Percentiles rank a stretch among this genome's conserved stretches.
phyloP scores from a whole-genome alignment of 2,888 invertebrate species.

The Horisme vitalbata region DNA sequence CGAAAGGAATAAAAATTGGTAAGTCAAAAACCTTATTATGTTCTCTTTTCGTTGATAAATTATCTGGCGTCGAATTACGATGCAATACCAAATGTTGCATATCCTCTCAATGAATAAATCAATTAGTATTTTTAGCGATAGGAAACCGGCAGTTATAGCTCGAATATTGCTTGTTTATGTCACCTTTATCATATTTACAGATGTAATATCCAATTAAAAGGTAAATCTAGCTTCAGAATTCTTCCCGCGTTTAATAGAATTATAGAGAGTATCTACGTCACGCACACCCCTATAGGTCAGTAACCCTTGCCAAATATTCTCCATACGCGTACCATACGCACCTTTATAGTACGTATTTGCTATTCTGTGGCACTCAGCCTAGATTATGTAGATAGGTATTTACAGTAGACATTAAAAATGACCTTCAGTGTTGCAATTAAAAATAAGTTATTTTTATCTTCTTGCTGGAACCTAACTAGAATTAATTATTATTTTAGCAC shows the following conservation, averaged over 20 bases:
- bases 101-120: constrained; percentile 28
- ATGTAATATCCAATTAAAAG: background rate
- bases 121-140: constrained; percentile 23
- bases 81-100: constrained; percentile 16
- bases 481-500: no score
- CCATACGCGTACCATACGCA: background rate
- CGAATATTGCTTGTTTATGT: constrained; percentile 20
- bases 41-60: constrained; percentile 13
- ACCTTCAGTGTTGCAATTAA: no score
- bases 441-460: no score
- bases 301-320: constrained; percentile 10
- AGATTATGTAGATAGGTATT: no score
- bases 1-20: constrained; percentile 21
- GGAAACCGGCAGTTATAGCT: constrained; percentile 19
- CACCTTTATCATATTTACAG: constrained; percentile 6
- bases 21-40: constrained; percentile 22
- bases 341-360: no score
- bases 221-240: background rate
- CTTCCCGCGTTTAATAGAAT: constrained; percentile 25
- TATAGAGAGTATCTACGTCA: no score
- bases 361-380: no score
- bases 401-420: no score
- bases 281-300: constrained; percentile 14
- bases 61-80: constrained; percentile 3
- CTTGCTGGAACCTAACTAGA: no score